phyloP scores from a whole-genome alignment of 2,888 invertebrate genomes.

The Noctua janthina region DNA sequence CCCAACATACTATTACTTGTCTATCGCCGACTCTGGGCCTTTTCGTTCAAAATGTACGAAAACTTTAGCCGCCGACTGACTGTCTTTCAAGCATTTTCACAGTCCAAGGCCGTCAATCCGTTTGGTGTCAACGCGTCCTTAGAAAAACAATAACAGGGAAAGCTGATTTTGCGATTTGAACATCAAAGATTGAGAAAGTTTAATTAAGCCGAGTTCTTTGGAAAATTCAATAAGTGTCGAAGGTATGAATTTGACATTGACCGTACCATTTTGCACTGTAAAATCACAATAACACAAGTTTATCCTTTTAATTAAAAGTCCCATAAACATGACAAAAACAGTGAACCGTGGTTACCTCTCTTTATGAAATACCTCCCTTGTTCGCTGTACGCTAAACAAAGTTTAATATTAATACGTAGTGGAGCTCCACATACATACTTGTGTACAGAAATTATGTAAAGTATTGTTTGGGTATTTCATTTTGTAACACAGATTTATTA shows the following conservation, averaged over 20 bases:
- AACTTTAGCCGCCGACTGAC: background rate
- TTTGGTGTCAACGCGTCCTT: background rate
- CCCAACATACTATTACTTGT: background rate
- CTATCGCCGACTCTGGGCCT: background rate
- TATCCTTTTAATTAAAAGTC: constrained; percentile 13
- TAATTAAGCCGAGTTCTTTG: constrained; percentile 9
- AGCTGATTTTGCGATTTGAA: background rate
- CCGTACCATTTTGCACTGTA: background rate
- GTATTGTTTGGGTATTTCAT: constrained; percentile 32
- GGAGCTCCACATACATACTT: constrained; percentile 10
- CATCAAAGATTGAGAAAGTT: constrained; percentile 14
- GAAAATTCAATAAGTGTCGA: background rate
- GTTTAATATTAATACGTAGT: constrained; percentile 37
- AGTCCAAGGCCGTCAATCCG: background rate
- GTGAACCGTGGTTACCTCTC: background rate
- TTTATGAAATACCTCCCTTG: constrained; percentile 34
- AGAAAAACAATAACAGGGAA: background rate
- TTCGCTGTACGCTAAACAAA: constrained; percentile 30
- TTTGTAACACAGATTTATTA: constrained; percentile 28
- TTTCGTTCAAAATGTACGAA: background rate
- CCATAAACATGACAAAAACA: constrained; percentile 21
- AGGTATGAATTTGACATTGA: background rate
- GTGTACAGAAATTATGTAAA: constrained; percentile 29
- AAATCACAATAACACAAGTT: background rate
- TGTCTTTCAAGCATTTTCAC: background rate